Evolutionary conservation across 2,113 vertebrate species (phyloP), one percentile per base, ranked within the genome.

Genomic region (Corapipo altera): DNA sequence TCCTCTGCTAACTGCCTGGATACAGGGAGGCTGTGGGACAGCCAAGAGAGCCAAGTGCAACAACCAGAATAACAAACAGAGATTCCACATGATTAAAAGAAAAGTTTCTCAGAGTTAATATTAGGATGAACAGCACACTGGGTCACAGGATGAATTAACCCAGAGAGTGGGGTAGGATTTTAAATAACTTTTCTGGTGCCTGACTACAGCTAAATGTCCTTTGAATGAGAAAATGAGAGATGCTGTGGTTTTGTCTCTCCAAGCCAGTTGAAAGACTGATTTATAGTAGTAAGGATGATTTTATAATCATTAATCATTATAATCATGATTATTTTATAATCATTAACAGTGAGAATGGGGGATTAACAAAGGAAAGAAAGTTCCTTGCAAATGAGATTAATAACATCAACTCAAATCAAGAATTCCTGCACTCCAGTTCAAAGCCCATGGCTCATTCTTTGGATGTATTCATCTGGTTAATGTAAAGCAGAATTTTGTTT

Each of bases 41-140:
- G 57, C n/a, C 46, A 61, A 10, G 0, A 0, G 75, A 65, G 95
- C 95, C 95, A 96, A 95, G 66, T 15, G 37, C 88, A 90, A 87
- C 91, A 93, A 35, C 2, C 75, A 79, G 80, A 96, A 71, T 57
- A 91, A 95, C 70, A 97, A 95, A 95, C 88, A 94, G 57, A 86
- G 39, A 95, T 69, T 67, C 69, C 92, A 81, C 85, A 37, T 12
- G 78, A 69, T 43, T 69, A 49, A 54, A 82, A 89, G 65, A 52
- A 62, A 93, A 79, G 57, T 93, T 94, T 95, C 96, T 96, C 96
- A 95, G 83, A 86, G 95, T 93, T 95, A 88, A 84, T 94, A 93
- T 76, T 88, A 91, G 95, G 93, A 90, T 81, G 76, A 91, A 41
- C 75, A 72, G 78, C 54, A 49, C 69, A 59, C 61, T 61, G 82